These are phyloP conservation scores for Drosophila anomalata DNA, from an alignment of 2,888 invertebrate genomes.

Conservation along the genomic window DNA sequence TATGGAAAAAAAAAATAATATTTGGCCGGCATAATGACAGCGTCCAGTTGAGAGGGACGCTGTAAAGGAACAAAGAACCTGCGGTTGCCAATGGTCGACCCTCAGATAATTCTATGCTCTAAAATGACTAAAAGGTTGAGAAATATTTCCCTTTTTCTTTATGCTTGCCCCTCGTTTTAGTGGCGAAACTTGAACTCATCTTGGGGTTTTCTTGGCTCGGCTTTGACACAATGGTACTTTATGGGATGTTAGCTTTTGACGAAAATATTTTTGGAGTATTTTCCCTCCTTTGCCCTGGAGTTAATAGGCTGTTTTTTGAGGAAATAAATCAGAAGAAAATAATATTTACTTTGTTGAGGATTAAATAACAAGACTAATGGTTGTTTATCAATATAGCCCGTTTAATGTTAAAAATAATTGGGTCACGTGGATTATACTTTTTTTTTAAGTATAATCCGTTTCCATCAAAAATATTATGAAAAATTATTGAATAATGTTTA, in stretches of 20 bases:
- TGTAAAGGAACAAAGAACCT: slow-evolving; percentile 40
- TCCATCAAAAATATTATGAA: background rate
- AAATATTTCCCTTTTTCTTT: slow-evolving; percentile 2
- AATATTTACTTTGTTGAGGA: background rate
- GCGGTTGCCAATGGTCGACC: slow-evolving; percentile 31
- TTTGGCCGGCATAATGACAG: slow-evolving; percentile 14
- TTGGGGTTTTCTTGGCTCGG: slow-evolving; percentile 16
- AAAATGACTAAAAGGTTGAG: slow-evolving; percentile 45
- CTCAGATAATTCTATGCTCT: slow-evolving; percentile 67
- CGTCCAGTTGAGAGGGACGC: slow-evolving; percentile 2
- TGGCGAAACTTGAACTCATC: slow-evolving; percentile 63
- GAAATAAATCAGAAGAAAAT: slow-evolving; percentile 45
- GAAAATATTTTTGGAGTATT: slow-evolving; percentile 13
- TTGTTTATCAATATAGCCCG: background rate
- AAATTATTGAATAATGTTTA: background rate
- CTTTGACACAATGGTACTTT: slow-evolving; percentile 46
- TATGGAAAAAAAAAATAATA: slow-evolving; percentile 2
- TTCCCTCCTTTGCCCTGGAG: background rate
- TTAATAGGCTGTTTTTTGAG: slow-evolving; percentile 14
- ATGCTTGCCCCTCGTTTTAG: slow-evolving; percentile 44
- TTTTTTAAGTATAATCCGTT: background rate
- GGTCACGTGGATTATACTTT: background rate
- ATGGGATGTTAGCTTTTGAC: slow-evolving; percentile 60
- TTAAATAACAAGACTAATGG: slow-evolving; percentile 1
- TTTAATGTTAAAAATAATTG: background rate